Percentiles rank a stretch among this genome's conserved stretches.
phyloP scores from a whole-genome alignment of 92 coral and sea anemone genomes.

The Actinostola sp. region DNA sequence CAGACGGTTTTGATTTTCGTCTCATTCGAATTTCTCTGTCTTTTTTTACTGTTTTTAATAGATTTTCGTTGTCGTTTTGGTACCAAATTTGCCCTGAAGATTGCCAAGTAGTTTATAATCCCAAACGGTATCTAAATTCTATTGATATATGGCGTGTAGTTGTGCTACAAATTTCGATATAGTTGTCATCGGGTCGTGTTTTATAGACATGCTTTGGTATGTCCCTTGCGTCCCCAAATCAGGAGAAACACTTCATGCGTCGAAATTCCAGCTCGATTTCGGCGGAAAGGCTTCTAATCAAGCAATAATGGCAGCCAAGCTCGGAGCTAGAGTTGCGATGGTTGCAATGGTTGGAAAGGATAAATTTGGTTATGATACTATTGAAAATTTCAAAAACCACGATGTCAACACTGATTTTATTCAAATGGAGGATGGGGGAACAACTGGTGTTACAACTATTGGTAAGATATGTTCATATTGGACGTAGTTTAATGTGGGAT shows the following conservation, averaged over 20 bases:
- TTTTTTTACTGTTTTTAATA: too few species aligned
- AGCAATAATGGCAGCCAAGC: constrained; percentile 94
- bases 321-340: constrained; percentile 88
- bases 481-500: too few species aligned
- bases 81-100: not conserved
- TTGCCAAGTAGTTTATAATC: not conserved
- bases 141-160: constrained; percentile 8
- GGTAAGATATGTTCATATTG: constrained; percentile 37
- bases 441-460: constrained; percentile 83
- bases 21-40: too few species aligned
- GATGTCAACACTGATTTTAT: constrained; percentile 86
- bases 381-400: constrained; percentile 70
- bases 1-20: too few species aligned
- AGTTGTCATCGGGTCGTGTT: constrained; percentile 89
- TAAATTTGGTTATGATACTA: constrained; percentile 81
- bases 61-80: not conserved
- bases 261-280: constrained; percentile 79
- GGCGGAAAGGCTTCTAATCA: constrained; percentile 97
- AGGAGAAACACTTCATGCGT: constrained; percentile 82
- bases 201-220: constrained; percentile 86
- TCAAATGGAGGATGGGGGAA: constrained; percentile 58
- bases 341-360: constrained; percentile 83
- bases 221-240: constrained; percentile 71
- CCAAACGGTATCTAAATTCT: not conserved
- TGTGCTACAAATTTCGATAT: constrained; percentile 44